Evolutionary conservation across 92 coral and sea anemone species (phyloP).

Genomic region (Palythoa grandis): DNA sequence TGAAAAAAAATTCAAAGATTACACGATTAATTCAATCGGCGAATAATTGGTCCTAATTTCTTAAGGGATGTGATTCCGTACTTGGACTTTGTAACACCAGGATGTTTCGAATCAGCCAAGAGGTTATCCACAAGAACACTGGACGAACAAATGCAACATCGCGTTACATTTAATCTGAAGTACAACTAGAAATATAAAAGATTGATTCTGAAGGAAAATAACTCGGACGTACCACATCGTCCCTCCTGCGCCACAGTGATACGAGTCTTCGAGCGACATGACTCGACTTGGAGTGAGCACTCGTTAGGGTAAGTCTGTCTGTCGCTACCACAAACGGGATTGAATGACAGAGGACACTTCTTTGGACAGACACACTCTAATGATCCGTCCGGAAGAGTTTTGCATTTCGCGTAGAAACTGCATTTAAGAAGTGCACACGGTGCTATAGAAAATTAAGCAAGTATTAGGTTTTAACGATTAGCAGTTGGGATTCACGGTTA

Average conservation of each 20-base stretch:
- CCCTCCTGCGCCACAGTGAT: slow-evolving; percentile 76
- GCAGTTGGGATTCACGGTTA: neutral
- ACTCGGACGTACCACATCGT: slow-evolving; percentile 75
- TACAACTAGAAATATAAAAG: neutral
- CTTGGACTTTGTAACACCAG: neutral
- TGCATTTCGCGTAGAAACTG: slow-evolving; percentile 84
- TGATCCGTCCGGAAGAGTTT: slow-evolving; percentile 82
- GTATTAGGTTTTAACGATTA: neutral
- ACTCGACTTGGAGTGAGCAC: slow-evolving; percentile 82
- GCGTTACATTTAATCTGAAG: neutral
- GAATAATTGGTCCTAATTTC: too few species aligned
- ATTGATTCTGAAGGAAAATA: neutral
- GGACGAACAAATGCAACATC: neutral
- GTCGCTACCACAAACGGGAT: slow-evolving; percentile 94
- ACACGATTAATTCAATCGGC: too few species aligned
- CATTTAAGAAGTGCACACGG: slow-evolving; percentile 87
- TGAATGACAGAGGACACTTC: slow-evolving; percentile 79
- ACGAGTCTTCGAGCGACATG: slow-evolving; percentile 82
- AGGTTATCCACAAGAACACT: neutral
- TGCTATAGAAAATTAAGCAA: slow-evolving; percentile 51
- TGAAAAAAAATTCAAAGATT: too few species aligned
- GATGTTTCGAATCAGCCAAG: neutral
- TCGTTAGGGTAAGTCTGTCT: slow-evolving; percentile 89
- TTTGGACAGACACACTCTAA: slow-evolving; percentile 92
- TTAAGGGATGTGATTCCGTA: too few species aligned